These are phyloP conservation scores for Halcyon malimbica DNA, from an alignment of 2,113 vertebrate species.

Conservation along the genomic window DNA sequence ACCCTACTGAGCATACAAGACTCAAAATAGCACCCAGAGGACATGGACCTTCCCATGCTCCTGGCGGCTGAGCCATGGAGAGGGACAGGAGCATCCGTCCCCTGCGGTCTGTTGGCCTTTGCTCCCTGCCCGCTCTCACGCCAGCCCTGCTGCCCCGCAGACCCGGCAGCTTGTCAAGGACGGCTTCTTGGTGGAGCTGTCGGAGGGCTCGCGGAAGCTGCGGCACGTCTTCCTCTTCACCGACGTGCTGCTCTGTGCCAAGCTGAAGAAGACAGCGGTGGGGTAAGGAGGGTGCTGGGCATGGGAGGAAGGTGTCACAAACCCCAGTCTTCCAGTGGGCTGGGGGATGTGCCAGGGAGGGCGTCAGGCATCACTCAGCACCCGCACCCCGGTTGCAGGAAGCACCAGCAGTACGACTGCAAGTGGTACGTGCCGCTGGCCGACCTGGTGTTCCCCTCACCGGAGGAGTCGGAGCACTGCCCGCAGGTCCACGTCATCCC, in stretches of 20 bases:
- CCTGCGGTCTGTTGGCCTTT: neutral
- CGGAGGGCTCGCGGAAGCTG: constrained; percentile 94
- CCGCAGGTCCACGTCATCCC: constrained; percentile 91
- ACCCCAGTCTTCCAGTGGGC: rapidly evolving
- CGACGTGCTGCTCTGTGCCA: constrained; percentile 95
- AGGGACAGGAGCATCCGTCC: neutral
- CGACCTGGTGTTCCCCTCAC: constrained; percentile 90
- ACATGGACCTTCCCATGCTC: neutral
- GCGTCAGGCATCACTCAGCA: neutral
- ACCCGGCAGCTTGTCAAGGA: constrained; percentile 96
- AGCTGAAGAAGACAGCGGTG: constrained; percentile 92
- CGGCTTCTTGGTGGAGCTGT: constrained; percentile 96
- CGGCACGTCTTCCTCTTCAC: constrained; percentile 98
- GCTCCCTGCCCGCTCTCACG: neutral
- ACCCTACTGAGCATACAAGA: rapidly evolving
- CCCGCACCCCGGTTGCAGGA: constrained; percentile 36
- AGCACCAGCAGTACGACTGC: constrained; percentile 97
- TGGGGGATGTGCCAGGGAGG: rapidly evolving
- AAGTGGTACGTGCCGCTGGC: constrained; percentile 98
- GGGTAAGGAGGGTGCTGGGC: constrained; percentile 77
- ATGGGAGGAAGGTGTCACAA: rapidly evolving
- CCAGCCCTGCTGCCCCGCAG: constrained; percentile 67
- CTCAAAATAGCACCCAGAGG: neutral
- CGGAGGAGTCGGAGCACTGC: constrained; percentile 90
- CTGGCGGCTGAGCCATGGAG: neutral